A percentile compares a stretch with the other conserved stretches of the same genome.
Evolutionary conservation across 2,113 vertebrate genomes (phyloP).

Genomic region (Ursus arctos): DNA sequence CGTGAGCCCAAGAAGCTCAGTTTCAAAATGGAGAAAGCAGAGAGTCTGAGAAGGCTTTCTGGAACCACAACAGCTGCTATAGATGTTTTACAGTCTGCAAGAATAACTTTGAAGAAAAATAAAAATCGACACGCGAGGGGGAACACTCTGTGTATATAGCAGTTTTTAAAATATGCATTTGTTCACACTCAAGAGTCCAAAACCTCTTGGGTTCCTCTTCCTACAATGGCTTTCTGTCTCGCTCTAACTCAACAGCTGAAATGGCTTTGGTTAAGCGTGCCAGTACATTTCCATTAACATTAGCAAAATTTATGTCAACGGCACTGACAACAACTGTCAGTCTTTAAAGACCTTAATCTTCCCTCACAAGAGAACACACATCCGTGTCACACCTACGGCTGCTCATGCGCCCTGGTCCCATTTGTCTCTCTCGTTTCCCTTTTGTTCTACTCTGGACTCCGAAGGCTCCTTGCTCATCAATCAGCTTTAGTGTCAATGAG

Average conservation of each 20-base stretch:
- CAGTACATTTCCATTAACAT: conserved; percentile 83
- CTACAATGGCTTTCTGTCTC: conserved; percentile 74
- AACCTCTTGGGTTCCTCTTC: conserved; percentile 73
- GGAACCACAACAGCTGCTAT: neutral
- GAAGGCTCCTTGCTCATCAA: conserved; percentile 62
- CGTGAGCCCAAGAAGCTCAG: neutral
- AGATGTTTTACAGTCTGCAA: conserved; percentile 30
- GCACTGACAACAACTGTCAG: conserved; percentile 76
- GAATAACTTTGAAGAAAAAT: conserved; percentile 43
- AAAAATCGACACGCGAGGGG: conserved; percentile 6
- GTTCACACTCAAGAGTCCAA: conserved; percentile 60
- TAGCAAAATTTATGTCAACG: conserved; percentile 79
- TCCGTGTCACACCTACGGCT: conserved; percentile 77
- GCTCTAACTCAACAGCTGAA: conserved; percentile 79
- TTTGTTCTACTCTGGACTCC: conserved; percentile 66
- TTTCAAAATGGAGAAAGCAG: neutral
- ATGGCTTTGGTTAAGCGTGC: conserved; percentile 70
- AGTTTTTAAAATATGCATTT: conserved; percentile 70
- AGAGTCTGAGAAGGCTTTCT: neutral
- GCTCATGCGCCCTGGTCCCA: neutral
- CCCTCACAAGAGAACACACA: conserved; percentile 65
- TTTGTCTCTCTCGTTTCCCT: conserved; percentile 51
- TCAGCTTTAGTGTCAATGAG: conserved; percentile 63
- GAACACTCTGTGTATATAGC: neutral
- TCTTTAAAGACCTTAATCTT: conserved; percentile 81